A percentile compares a stretch with the other conserved stretches of the same genome.
phyloP scores from a whole-genome alignment of 2,797 vertebrate genomes.

The Takifugu rubripes region DNA sequence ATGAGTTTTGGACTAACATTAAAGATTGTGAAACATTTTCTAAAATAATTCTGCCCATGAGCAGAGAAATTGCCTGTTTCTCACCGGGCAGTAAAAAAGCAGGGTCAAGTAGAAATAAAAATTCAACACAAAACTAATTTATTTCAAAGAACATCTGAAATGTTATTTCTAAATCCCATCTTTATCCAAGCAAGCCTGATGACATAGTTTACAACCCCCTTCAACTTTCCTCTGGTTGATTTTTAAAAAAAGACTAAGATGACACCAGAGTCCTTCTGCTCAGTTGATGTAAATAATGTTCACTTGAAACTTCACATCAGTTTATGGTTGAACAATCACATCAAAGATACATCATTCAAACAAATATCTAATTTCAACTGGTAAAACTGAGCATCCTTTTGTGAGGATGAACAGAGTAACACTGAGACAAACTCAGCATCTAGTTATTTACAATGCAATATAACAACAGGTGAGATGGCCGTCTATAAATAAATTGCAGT shows the following conservation, averaged over 20 bases:
- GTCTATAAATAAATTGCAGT: conserved; percentile 92
- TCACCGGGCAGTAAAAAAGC: conserved; percentile 1
- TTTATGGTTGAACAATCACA: conserved; percentile 80
- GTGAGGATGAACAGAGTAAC: conserved; percentile 78
- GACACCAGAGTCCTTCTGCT: conserved; percentile 64
- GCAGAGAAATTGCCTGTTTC: too few species aligned
- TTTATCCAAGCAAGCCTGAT: conserved; percentile 19
- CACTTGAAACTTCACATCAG: conserved; percentile 81
- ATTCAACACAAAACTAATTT: conserved; percentile 61
- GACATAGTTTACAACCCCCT: conserved; percentile 26
- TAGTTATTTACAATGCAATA: conserved; percentile 89
- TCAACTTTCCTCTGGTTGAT: conserved; percentile 5
- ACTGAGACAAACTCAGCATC: conserved; percentile 85
- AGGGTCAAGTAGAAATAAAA: conserved; percentile 4
- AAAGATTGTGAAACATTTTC: too few species aligned
- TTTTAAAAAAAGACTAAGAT: conserved; percentile 13
- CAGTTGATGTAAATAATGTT: conserved; percentile 68
- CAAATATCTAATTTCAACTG: conserved; percentile 44
- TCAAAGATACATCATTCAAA: conserved; percentile 58
- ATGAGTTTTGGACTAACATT: too few species aligned
- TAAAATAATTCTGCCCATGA: too few species aligned
- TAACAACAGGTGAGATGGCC: conserved; percentile 59
- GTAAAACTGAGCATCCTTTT: conserved; percentile 51
- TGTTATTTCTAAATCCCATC: conserved; percentile 22
- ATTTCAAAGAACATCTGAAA: conserved; percentile 56